Evolutionary conservation across 2,113 vertebrate genomes (phyloP), one percentile per base, ranked within the genome.

Genomic region (Bothrops jararaca): DNA sequence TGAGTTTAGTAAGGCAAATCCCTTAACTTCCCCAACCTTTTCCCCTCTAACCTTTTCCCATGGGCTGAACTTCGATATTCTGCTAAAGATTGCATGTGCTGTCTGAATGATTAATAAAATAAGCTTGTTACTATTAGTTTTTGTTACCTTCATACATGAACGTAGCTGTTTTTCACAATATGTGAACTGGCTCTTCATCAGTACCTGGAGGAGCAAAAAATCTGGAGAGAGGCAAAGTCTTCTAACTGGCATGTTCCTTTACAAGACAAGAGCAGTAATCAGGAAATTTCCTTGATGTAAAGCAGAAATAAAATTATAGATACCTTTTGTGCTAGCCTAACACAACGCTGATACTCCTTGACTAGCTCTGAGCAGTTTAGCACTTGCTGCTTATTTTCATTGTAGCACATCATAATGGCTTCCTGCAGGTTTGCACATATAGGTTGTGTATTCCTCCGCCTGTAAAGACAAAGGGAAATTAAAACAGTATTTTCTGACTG

Each of bases 321-420:
- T 97, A 99, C 99, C 98, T 99, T 98, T 95, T 98, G 98, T 94
- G 98, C 98, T 1, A 98, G 95, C 11, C 98, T 98, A 92, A 99
- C 98, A 11, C 99, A 99, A 96, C 92, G 97, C 95, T 98, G 98
- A 96, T 99, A 99, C 1, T 99, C 97, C 95, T 98, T 98, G 94
- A 98, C 99, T 96, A 99, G 97, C 95, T 97, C 96, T 0, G 99
- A 99, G 97, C 99, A 99, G 92, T 97, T 98, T 39, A 99, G 98
- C 42, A 98, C 98, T 97, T 99, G 98, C 50, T 91, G 95, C 58
- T 97, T 97, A 94, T 98, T 98, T 95, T 98, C 97, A 50, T 94
- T 96, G 97, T 99, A 99, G 97, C 99, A 99, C 92, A 97, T 97
- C 85, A 99, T 96, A 95, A 99, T 98, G 95, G 98, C 97, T 92